Evolutionary conservation across 2,888 invertebrate genomes (phyloP).

Genomic region (Melipona bicolor): DNA sequence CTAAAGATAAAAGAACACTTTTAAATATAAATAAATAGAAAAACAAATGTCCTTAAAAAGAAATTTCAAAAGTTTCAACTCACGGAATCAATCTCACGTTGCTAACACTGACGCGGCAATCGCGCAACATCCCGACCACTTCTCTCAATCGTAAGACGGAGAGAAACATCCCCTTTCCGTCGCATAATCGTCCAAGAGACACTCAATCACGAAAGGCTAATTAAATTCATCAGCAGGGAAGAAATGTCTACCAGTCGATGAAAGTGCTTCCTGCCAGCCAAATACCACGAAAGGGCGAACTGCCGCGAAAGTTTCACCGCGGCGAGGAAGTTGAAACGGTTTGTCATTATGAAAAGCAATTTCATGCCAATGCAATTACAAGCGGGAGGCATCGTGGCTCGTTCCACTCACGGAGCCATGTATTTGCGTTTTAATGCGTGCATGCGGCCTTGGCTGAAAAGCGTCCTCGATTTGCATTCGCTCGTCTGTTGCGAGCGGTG

Average conservation of each 20-base stretch:
- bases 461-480: conserved; percentile 48
- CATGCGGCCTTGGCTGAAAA: conserved; percentile 33
- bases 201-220: not conserved
- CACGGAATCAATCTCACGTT: no score
- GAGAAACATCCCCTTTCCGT: not conserved
- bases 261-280: not conserved
- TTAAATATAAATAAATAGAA: not conserved
- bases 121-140: not conserved
- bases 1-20: not conserved
- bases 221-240: conserved; percentile 12
- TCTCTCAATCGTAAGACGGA: no score
- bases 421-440: conserved; percentile 53
- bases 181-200: not conserved
- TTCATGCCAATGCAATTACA: conserved; percentile 57
- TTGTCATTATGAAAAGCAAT: conserved; percentile 53
- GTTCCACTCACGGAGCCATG: conserved; percentile 30
- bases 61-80: not conserved
- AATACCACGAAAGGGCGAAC: not conserved
- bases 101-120: no score
- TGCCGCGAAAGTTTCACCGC: conserved; percentile 6
- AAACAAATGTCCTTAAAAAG: not conserved
- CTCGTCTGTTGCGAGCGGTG: conserved; percentile 22
- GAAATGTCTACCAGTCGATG: conserved; percentile 1
- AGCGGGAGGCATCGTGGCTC: conserved; percentile 29
- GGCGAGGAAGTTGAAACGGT: conserved; percentile 27